Conservation (phyloP, 2,888 invertebrate species). For the Drosophila algonquin region DNA sequence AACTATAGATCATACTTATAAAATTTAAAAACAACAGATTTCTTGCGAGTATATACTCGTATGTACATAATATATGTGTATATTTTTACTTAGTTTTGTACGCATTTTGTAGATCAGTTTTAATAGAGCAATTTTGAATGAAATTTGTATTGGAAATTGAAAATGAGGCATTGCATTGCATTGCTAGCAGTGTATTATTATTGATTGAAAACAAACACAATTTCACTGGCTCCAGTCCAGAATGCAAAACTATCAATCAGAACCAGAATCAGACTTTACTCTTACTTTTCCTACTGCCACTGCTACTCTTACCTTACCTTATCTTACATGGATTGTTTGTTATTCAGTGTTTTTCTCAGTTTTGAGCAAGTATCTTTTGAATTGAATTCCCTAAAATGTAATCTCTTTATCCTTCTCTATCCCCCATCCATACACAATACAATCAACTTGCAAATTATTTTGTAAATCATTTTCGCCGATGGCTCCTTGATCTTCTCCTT, state of each 20-base stretch:
- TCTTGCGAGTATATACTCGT: background rate
- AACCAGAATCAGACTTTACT: slow-evolving; percentile 25
- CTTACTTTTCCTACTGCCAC: background rate
- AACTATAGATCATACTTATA: slow-evolving; percentile 8
- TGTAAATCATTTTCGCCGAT: slow-evolving; percentile 18
- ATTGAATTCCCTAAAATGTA: slow-evolving; percentile 47
- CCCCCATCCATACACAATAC: slow-evolving; percentile 34
- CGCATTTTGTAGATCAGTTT: slow-evolving; percentile 36
- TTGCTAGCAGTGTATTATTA: slow-evolving; percentile 3
- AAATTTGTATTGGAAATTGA: slow-evolving; percentile 30
- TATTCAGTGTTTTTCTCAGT: slow-evolving; percentile 20
- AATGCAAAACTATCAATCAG: slow-evolving; percentile 23
- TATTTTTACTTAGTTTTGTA: slow-evolving; percentile 20
- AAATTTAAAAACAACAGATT: slow-evolving; percentile 14
- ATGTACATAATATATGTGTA: slow-evolving; percentile 2
- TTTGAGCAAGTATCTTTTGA: slow-evolving; percentile 41
- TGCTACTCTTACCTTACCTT: background rate
- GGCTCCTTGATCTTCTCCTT: slow-evolving; percentile 10
- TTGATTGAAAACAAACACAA: slow-evolving; percentile 61
- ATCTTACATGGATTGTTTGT: background rate
- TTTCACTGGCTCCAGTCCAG: slow-evolving; percentile 43
- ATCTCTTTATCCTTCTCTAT: slow-evolving; percentile 59
- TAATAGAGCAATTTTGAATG: slow-evolving; percentile 47
- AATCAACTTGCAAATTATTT: slow-evolving; percentile 15
- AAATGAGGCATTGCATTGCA: background rate